These are phyloP conservation scores for Heliconius hermathena DNA, from an alignment of 1,140 invertebrate genomes.

Conservation along the genomic window DNA sequence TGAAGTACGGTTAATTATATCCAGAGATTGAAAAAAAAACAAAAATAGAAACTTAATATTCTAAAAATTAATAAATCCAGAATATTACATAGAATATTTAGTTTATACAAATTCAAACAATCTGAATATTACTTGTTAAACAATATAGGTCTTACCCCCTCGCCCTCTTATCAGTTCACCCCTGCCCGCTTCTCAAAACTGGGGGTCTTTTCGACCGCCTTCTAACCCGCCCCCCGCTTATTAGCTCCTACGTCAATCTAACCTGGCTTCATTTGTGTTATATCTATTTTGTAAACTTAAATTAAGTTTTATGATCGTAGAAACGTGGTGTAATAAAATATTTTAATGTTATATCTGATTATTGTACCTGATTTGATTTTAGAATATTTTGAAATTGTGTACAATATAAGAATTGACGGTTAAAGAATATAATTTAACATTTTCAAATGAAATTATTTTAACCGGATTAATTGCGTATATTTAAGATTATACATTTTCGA, in stretches of 20 bases:
- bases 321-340: neutral
- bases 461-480: too few species aligned
- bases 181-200: conserved; percentile 56
- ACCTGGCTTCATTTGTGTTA: conserved; percentile 45
- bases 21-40: neutral
- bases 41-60: neutral
- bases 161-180: conserved; percentile 57
- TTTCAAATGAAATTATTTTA: too few species aligned
- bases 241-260: conserved; percentile 55
- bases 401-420: too few species aligned
- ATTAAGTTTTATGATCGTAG: conserved; percentile 11
- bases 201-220: conserved; percentile 58
- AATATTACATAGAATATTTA: conserved; percentile 22
- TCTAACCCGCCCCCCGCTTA: conserved; percentile 54
- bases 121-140: conserved; percentile 43
- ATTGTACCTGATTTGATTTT: too few species aligned
- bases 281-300: conserved; percentile 35
- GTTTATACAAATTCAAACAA: conserved; percentile 27
- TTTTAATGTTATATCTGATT: neutral
- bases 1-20: neutral
- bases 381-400: too few species aligned
- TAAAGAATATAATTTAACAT: too few species aligned
- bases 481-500: too few species aligned
- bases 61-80: neutral
- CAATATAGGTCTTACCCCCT: conserved; percentile 48